phyloP scores from a whole-genome alignment of 2,113 vertebrate species.

The Cyprinodon tularosa region DNA sequence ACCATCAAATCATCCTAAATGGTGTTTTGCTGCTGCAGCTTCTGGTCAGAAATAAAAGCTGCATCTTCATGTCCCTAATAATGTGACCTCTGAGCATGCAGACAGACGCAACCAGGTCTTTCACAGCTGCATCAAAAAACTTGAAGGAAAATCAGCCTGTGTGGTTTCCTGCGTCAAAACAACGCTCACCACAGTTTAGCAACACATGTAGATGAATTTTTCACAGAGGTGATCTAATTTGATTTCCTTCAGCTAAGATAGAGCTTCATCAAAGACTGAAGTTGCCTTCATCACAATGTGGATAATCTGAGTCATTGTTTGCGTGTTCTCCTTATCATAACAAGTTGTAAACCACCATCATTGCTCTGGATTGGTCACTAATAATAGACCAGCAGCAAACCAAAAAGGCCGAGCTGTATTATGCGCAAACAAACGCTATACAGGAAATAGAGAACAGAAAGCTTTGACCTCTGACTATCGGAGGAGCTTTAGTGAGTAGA shows the following conservation, averaged over 20 bases:
- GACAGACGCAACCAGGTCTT: not conserved
- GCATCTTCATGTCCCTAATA: not conserved
- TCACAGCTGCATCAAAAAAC: not conserved
- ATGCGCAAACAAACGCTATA: not conserved
- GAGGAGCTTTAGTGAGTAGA: not conserved
- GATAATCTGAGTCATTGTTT: conserved; percentile 32
- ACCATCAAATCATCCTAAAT: not conserved
- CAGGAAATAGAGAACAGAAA: not conserved
- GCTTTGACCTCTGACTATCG: not conserved
- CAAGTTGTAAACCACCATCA: conserved; percentile 31
- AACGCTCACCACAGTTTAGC: not conserved
- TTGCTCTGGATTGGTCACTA: conserved; percentile 5
- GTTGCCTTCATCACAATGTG: not conserved
- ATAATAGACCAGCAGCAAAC: not conserved
- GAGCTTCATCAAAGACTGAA: not conserved
- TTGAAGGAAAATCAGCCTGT: not conserved
- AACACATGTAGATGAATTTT: not conserved
- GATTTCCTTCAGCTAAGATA: not conserved
- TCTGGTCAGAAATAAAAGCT: not conserved
- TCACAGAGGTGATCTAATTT: not conserved
- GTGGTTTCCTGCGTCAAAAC: conserved; percentile 40
- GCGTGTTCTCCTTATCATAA: conserved; percentile 8
- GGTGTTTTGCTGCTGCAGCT: not conserved
- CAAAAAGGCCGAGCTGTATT: not conserved
- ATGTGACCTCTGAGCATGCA: not conserved